Percentiles rank a stretch among this genome's conserved stretches.
Evolutionary conservation across 2,888 invertebrate species (phyloP).

Genomic region (Drosophila anceps): DNA sequence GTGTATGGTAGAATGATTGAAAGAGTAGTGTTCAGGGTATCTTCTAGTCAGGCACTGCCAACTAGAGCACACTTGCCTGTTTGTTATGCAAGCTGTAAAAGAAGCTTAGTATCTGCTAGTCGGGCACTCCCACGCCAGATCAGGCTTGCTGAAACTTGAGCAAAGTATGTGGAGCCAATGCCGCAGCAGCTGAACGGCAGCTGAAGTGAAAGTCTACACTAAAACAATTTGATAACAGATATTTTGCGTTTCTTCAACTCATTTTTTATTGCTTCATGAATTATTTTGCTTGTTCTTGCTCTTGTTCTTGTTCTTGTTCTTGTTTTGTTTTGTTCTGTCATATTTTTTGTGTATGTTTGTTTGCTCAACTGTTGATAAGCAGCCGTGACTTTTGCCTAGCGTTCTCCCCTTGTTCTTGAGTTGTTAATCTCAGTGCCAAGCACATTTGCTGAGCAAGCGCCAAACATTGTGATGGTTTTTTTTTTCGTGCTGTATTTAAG

Average conservation of each 20-base stretch:
- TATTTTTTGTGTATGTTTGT: conserved; percentile 2
- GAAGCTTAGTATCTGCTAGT: no score
- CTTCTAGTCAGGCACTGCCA: neutral
- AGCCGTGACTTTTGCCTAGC: conserved; percentile 27
- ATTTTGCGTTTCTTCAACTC: neutral
- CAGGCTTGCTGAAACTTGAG: conserved; percentile 12
- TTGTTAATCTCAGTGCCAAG: conserved; percentile 34
- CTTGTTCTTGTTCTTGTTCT: neutral
- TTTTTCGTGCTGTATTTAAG: neutral
- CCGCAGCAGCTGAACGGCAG: neutral
- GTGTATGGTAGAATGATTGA: no score
- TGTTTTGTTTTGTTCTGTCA: neutral
- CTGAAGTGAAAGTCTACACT: conserved; percentile 37
- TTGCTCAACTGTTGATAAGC: conserved; percentile 46
- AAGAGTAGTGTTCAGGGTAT: neutral
- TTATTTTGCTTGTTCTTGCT: conserved; percentile 1
- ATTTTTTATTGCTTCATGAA: conserved; percentile 2
- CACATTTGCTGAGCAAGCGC: conserved; percentile 12
- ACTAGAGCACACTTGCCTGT: neutral
- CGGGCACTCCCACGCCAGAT: neutral
- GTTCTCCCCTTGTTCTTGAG: conserved; percentile 6
- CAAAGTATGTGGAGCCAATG: conserved; percentile 5
- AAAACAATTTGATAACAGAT: conserved; percentile 20
- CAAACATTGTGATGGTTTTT: neutral
- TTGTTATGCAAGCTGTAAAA: no score